Base-by-base conservation (phyloP, 2,888 invertebrate species). In the Philaethria dido region DNA sequence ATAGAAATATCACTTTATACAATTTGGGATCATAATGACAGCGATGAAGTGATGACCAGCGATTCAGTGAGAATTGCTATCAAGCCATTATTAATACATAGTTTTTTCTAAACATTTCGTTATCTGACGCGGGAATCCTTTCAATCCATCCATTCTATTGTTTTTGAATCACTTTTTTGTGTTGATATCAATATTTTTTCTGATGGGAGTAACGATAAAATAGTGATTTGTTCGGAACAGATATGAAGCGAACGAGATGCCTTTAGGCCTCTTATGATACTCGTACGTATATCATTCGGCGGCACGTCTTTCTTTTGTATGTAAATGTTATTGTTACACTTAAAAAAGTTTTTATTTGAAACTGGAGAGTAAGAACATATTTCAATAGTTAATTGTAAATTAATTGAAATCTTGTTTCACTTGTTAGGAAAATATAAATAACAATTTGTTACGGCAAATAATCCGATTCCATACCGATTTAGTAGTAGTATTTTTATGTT, bases 161-260 rank as follows among this genome's bases (percentile, higher is more conserved):
- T 92, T 92, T 92, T 91, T 92, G 84, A 83, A 80, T 78, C 85
- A 82, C 85, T 91, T 90, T 87, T 91, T 92, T 92, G 83, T 89
- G 80, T 86, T 86, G 90, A 89, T 91, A 91, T 89, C 89, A 88
- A 89, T 89, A 88, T 89, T 92, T 92, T 92, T 92, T 89, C 86
- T 87, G 92, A 92, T 92, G 82, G 82, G 80, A 81, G 84, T 81
- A 82, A 78, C 85, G 92, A 92, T 92, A 92, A 91, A 89, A 83
- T 82, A 83, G 89, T 91, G 91, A 92, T 92, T 92, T 91, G 91
- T 91, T 88, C 88, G 75, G 81, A 86, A 83, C 80, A 84, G 88
- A 90, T 92, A 90, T 87, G 85, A 84, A 80, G 75, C 78, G 79
- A 73, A 72, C 72, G 80, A 82, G 82, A 86, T 87, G 87, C 87